phyloP scores from a whole-genome alignment of 2,113 vertebrate species.

The Apteryx owenii region DNA sequence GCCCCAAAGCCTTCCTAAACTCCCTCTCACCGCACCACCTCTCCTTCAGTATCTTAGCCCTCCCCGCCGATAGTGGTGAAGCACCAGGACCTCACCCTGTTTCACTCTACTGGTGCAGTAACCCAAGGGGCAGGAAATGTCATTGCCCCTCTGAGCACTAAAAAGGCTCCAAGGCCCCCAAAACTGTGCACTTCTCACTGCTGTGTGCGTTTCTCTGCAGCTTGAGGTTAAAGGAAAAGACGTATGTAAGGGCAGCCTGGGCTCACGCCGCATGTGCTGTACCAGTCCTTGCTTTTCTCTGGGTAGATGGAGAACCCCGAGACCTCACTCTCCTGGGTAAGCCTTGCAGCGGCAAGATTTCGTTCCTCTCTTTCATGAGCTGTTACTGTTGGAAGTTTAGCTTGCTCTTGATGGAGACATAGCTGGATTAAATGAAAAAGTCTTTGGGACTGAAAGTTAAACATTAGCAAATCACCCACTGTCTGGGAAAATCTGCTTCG shows the following conservation, averaged over 20 bases:
- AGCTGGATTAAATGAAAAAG: background rate
- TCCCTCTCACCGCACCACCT: rapidly evolving
- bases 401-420: background rate
- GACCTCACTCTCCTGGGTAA: background rate
- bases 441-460: background rate
- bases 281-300: background rate
- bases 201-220: too few relatives aligned
- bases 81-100: background rate
- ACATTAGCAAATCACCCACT: background rate
- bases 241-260: background rate
- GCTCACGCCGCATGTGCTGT: background rate
- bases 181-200: background rate
- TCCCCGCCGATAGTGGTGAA: background rate
- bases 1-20: background rate
- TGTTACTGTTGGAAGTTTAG: background rate
- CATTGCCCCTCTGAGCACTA: background rate
- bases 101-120: background rate
- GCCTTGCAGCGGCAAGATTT: background rate
- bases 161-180: background rate
- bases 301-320: background rate
- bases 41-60: background rate
- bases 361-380: background rate
- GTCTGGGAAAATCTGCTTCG: background rate
- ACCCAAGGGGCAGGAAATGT: background rate
- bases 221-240: background rate